Percentiles rank a stretch among this genome's conserved stretches.
Evolutionary conservation across 2,888 invertebrate species (phyloP).

Genomic region (Gastracanthus pulcherrimus): DNA sequence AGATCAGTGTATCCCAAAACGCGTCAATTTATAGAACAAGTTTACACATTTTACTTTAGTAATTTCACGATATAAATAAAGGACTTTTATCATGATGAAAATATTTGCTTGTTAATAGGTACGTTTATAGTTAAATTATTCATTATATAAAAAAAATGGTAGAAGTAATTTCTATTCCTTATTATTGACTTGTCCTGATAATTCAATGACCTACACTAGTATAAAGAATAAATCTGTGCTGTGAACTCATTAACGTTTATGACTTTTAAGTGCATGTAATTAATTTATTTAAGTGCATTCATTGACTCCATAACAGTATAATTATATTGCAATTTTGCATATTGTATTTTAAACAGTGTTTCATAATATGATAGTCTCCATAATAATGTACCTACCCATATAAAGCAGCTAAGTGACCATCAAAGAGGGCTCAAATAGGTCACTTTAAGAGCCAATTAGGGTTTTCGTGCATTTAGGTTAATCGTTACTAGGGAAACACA

Average conservation of each 20-base stretch:
- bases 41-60: no score
- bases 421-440: conserved; percentile 11
- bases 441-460: not conserved
- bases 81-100: no score
- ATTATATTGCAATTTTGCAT: not conserved
- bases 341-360: not conserved
- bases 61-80: no score
- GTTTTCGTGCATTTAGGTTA: conserved; percentile 16
- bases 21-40: no score
- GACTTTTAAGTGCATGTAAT: not conserved
- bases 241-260: not conserved
- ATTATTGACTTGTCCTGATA: no score
- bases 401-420: conserved; percentile 1
- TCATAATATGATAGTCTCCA: not conserved
- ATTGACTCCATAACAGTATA: not conserved
- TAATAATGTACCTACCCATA: not conserved
- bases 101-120: no score
- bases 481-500: not conserved
- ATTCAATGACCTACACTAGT: no score
- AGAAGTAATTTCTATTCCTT: no score
- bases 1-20: not conserved
- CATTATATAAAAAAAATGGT: no score
- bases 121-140: no score
- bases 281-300: not conserved
- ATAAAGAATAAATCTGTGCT: not conserved